phyloP scores from a whole-genome alignment of 2,797 vertebrate genomes.

The Rachycentron canadum region DNA sequence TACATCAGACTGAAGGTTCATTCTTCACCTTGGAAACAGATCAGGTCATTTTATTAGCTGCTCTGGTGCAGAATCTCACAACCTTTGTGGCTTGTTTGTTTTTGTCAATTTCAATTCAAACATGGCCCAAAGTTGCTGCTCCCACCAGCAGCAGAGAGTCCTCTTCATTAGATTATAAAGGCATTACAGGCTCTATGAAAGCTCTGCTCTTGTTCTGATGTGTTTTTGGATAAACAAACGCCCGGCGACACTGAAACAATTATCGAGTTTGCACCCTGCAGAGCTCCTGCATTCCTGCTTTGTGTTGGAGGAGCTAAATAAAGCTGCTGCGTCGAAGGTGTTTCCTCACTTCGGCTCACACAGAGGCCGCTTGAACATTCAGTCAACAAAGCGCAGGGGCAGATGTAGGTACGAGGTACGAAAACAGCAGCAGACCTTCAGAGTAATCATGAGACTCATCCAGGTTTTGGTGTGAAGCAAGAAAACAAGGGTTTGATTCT shows the following conservation, averaged over 20 bases:
- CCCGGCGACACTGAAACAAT: slow-evolving; percentile 26
- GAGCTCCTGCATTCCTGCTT: slow-evolving; percentile 41
- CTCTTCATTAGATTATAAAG: not conserved
- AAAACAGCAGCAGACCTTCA: not conserved
- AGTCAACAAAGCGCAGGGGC: not conserved
- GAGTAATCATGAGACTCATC: not conserved
- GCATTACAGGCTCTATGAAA: too few relatives aligned
- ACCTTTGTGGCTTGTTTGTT: too few relatives aligned
- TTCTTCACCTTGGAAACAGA: too few relatives aligned
- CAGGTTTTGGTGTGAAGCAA: not conserved
- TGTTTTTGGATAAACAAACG: slow-evolving; percentile 9
- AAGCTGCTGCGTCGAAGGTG: slow-evolving; percentile 35
- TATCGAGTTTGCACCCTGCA: slow-evolving; percentile 10
- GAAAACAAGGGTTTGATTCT: too few relatives aligned
- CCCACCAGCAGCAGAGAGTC: not conserved
- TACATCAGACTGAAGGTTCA: too few relatives aligned
- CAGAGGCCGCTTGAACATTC: not conserved
- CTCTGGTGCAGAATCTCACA: too few relatives aligned
- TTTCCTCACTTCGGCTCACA: slow-evolving; percentile 38
- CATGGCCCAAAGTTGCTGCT: too few relatives aligned
- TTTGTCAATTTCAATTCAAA: too few relatives aligned
- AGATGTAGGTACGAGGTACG: not conserved
- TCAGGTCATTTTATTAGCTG: too few relatives aligned
- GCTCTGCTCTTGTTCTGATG: not conserved
- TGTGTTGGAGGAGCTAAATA: slow-evolving; percentile 46